Conservation (phyloP, 1,140 invertebrate genomes). For the Rhyzopertha dominica region DNA sequence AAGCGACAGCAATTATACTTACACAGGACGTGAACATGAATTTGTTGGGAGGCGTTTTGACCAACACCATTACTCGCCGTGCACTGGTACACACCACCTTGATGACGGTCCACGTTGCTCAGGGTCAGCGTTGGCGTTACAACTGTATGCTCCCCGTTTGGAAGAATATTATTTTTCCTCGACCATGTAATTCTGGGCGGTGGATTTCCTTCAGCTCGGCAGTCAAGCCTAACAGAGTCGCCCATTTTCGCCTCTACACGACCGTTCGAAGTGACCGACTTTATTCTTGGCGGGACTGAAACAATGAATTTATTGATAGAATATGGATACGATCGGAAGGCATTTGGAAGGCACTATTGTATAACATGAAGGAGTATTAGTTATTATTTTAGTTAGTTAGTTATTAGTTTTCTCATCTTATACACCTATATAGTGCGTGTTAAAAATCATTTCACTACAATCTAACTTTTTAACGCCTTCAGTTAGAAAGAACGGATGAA, state of each 20-base stretch:
- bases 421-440: no score
- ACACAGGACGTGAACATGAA: slow-evolving; percentile 57
- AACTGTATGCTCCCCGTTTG: slow-evolving; percentile 50
- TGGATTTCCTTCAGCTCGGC: slow-evolving; percentile 60
- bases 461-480: no score
- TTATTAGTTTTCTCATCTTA: no score
- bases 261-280: slow-evolving; percentile 53
- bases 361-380: no score
- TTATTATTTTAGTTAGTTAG: no score
- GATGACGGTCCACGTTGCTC: slow-evolving; percentile 52
- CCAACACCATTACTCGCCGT: slow-evolving; percentile 60
- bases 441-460: no score
- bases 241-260: slow-evolving; percentile 61
- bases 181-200: slow-evolving; percentile 62
- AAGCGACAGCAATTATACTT: slow-evolving; percentile 49
- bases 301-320: no score
- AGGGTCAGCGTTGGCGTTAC: slow-evolving; percentile 48
- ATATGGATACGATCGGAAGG: no score
- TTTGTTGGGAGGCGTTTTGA: slow-evolving; percentile 52
- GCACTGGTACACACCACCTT: slow-evolving; percentile 59
- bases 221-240: slow-evolving; percentile 57
- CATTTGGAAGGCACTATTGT: no score
- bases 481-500: no score
- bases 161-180: slow-evolving; percentile 58
- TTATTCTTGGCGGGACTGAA: slow-evolving; percentile 56